These are phyloP conservation scores for Cyaniris semiargus DNA, from an alignment of 2,888 invertebrate species.

Conservation along the genomic window DNA sequence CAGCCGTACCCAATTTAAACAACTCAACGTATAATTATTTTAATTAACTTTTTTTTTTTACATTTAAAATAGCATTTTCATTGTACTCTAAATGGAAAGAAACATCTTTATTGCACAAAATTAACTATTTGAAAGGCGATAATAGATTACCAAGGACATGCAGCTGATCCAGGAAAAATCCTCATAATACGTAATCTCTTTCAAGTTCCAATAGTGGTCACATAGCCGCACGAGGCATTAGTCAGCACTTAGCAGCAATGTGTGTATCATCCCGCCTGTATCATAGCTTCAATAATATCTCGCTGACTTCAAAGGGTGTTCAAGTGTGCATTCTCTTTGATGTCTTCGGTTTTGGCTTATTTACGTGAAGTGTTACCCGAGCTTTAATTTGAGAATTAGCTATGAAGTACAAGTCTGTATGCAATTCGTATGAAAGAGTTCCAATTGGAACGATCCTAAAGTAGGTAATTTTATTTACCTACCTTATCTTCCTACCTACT, in stretches of 20 bases:
- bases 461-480: background rate
- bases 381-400: background rate
- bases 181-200: background rate
- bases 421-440: background rate
- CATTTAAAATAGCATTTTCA: too few relatives aligned
- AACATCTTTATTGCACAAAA: too few relatives aligned
- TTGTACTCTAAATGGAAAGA: too few relatives aligned
- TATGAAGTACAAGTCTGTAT: background rate
- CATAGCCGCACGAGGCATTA: background rate
- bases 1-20: too few relatives aligned
- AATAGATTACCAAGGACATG: too few relatives aligned
- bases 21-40: too few relatives aligned
- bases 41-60: too few relatives aligned
- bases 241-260: background rate
- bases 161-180: background rate
- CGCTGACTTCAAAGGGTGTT: conserved; percentile 40
- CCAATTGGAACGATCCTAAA: background rate
- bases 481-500: too few relatives aligned
- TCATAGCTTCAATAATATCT: conserved; percentile 29
- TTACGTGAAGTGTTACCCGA: background rate
- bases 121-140: too few relatives aligned
- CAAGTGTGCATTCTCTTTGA: conserved; percentile 46
- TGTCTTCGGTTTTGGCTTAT: conserved; percentile 38
- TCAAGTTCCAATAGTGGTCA: background rate
- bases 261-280: conserved; percentile 3